phyloP scores from a whole-genome alignment of 2,113 vertebrate species.

The Colaptes auratus region DNA sequence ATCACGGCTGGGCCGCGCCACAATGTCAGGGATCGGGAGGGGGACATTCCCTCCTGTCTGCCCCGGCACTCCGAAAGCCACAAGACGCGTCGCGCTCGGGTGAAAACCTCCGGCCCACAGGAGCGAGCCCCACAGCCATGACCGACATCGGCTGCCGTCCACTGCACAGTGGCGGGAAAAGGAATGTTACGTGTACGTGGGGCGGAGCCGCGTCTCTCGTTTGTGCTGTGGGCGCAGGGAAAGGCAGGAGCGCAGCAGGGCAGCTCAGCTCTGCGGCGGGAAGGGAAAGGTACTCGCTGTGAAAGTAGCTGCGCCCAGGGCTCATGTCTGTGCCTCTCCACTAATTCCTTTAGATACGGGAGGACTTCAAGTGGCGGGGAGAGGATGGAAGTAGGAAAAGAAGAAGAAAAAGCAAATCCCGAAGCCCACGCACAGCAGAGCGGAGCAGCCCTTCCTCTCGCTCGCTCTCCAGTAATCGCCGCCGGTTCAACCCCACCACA shows the following conservation, averaged over 20 bases:
- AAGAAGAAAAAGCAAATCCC: not conserved
- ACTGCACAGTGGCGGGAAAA: not conserved
- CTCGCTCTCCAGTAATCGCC: slow-evolving; percentile 44
- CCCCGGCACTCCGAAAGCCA: not conserved
- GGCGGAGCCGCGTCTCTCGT: slow-evolving; percentile 16
- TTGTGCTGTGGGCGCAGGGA: not conserved
- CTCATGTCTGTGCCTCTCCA: slow-evolving; percentile 99
- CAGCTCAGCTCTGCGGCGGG: not conserved
- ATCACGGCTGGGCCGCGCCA: not conserved
- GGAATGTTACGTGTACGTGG: not conserved
- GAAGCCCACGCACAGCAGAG: slow-evolving; percentile 46
- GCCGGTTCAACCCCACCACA: slow-evolving; percentile 58
- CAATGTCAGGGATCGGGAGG: not conserved
- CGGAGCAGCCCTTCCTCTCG: slow-evolving; percentile 11
- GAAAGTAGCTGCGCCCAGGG: slow-evolving; percentile 94
- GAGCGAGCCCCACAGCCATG: not conserved
- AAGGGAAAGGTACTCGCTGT: slow-evolving; percentile 86
- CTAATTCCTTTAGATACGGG: slow-evolving; percentile 97
- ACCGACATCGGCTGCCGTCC: not conserved
- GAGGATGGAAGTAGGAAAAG: slow-evolving; percentile 61
- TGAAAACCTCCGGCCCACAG: not conserved
- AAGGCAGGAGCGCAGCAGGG: not conserved
- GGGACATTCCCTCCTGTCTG: not conserved
- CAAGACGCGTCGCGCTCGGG: not conserved
- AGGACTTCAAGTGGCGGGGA: slow-evolving; percentile 82